phyloP scores from a whole-genome alignment of 2,797 vertebrate species.

The Sebastiscus albofasciatus region DNA sequence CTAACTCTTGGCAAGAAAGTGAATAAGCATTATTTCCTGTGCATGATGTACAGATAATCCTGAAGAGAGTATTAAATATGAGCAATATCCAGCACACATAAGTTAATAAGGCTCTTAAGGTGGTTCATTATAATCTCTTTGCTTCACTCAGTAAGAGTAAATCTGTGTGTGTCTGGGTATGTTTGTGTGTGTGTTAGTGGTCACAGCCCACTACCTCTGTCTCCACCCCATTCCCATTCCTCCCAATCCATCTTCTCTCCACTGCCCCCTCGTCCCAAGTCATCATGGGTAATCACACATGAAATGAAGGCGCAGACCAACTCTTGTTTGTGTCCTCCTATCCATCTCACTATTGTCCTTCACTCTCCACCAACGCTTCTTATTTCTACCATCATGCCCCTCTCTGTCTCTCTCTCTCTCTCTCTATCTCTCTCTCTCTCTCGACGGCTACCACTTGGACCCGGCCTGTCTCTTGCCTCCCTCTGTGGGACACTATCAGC shows the following conservation, averaged over 20 bases:
- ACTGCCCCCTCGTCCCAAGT: constrained; percentile 16
- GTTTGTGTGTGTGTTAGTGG: neutral
- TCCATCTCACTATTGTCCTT: constrained; percentile 17
- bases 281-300: constrained; percentile 52
- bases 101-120: neutral
- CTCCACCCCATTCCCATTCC: neutral
- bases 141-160: neutral
- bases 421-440: no score
- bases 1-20: neutral
- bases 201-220: constrained; percentile 12
- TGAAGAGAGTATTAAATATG: neutral
- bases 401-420: no score
- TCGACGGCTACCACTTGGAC: constrained; percentile 12
- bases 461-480: constrained; percentile 7
- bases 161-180: neutral
- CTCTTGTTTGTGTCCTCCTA: constrained; percentile 12
- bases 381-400: neutral
- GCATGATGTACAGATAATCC: neutral
- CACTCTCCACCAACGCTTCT: neutral
- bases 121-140: neutral
- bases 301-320: constrained; percentile 30
- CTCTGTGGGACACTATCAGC: constrained; percentile 25
- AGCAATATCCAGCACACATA: neutral
- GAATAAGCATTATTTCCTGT: neutral
- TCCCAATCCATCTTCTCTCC: constrained; percentile 26